Conservation (phyloP, 2,113 vertebrate genomes). For the Percopsis transmontana region DNA sequence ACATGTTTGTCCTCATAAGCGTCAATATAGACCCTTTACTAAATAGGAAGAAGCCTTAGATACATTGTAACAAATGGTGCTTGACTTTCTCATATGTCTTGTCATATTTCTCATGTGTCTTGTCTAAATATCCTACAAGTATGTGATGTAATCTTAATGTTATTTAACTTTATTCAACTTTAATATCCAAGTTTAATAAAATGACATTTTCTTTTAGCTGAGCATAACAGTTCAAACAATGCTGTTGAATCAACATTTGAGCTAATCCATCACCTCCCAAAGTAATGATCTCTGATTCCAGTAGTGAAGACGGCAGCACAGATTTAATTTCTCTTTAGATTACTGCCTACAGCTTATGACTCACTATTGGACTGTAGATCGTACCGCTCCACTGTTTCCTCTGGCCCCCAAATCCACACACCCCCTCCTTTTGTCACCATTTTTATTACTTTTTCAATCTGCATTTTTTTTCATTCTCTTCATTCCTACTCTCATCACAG, state of each 20-base stretch:
- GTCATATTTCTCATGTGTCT: no score
- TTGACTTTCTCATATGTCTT: no score
- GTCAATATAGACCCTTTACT: neutral
- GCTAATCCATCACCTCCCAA: constrained; percentile 16
- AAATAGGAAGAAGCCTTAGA: constrained; percentile 3
- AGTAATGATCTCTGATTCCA: constrained; percentile 45
- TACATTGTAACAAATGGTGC: no score
- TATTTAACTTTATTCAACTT: neutral
- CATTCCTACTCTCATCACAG: constrained; percentile 21
- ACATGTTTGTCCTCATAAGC: constrained; percentile 29
- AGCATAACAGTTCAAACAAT: no score
- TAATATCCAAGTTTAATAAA: no score
- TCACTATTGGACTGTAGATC: constrained; percentile 45
- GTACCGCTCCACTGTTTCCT: constrained; percentile 43
- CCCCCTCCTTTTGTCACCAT: constrained; percentile 14
- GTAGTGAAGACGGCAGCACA: constrained; percentile 41
- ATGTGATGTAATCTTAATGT: neutral
- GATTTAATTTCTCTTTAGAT: constrained; percentile 55
- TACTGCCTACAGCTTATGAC: constrained; percentile 14
- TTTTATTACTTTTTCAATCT: constrained; percentile 51
- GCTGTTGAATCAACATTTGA: no score
- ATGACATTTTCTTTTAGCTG: no score
- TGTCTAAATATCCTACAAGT: no score
- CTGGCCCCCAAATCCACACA: constrained; percentile 17
- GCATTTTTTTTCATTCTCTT: constrained; percentile 13